phyloP scores from a whole-genome alignment of 1,140 invertebrate species.

The Drosophila repletoides region DNA sequence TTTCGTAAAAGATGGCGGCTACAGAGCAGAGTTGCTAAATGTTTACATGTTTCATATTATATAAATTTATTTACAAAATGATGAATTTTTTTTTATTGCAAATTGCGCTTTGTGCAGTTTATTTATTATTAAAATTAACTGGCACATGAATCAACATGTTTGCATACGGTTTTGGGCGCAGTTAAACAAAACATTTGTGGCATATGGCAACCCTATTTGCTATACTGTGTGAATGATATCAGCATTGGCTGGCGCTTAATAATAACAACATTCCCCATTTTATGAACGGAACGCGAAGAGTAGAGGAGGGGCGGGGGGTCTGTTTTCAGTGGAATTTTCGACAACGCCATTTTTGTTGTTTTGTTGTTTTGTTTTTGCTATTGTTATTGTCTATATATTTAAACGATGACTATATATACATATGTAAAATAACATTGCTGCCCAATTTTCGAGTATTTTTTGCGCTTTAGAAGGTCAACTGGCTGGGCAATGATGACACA shows the following conservation, averaged over 20 bases:
- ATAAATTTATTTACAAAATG: constrained; percentile 48
- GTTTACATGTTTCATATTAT: constrained; percentile 20
- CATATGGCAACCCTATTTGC: constrained; percentile 60
- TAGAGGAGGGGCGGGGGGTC: background rate
- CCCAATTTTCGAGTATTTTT: constrained; percentile 32
- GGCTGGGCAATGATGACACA: constrained; percentile 19
- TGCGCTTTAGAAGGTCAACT: constrained; percentile 55
- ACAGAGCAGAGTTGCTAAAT: constrained; percentile 71
- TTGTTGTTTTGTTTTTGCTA: background rate
- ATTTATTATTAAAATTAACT: constrained; percentile 18
- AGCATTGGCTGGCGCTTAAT: constrained; percentile 45
- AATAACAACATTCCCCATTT: constrained; percentile 62
- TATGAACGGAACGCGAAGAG: background rate
- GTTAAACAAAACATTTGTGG: constrained; percentile 24
- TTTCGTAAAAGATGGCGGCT: constrained; percentile 61
- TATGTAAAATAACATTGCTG: constrained; percentile 42
- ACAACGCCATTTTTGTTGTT: constrained; percentile 56
- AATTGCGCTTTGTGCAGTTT: constrained; percentile 11
- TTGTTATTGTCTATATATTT: constrained; percentile 31
- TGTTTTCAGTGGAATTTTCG: constrained; percentile 59
- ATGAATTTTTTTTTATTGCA: constrained; percentile 20
- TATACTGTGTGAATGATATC: constrained; percentile 53
- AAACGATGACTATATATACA: constrained; percentile 56
- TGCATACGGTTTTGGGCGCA: constrained; percentile 11
- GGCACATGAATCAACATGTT: constrained; percentile 35